These are phyloP conservation scores for Cryptotis parvus DNA, from an alignment of 2,113 vertebrate species.

Conservation along the genomic window DNA sequence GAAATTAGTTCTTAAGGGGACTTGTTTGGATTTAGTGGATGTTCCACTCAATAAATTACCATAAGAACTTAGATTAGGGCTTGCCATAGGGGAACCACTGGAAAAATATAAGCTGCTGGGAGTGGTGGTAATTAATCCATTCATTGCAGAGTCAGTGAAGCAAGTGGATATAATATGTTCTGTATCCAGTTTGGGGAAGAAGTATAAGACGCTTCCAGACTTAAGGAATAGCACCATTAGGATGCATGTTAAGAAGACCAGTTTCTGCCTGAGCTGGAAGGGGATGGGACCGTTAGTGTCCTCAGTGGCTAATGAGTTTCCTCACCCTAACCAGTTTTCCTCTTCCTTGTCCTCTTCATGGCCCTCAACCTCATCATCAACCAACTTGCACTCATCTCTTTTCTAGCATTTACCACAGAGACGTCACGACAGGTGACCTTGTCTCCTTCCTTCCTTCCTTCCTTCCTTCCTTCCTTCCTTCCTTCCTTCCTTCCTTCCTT, in stretches of 20 bases:
- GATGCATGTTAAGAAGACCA: slow-evolving; percentile 21
- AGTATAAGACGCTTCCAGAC: background rate
- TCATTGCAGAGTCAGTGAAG: background rate
- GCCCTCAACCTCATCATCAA: accelerated
- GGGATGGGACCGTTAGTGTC: background rate
- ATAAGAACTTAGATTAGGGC: background rate
- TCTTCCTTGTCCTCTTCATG: background rate
- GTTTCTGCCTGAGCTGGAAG: background rate
- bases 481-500: no score
- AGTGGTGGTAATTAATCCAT: background rate
- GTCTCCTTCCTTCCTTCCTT: background rate
- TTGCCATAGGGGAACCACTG: background rate
- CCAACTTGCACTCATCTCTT: background rate
- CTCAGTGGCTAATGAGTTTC: no score
- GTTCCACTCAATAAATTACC: slow-evolving; percentile 23
- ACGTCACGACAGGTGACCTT: background rate
- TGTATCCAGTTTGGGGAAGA: background rate
- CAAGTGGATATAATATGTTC: background rate
- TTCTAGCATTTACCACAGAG: background rate
- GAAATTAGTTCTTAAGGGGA: background rate
- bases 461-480: no score
- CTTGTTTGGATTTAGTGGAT: slow-evolving; percentile 16
- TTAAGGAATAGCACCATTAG: background rate
- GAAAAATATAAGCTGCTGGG: background rate
- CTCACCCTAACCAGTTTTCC: background rate